These are phyloP conservation scores for Hemitrygon akajei DNA, from an alignment of 2,797 vertebrate species.

Conservation along the genomic window DNA sequence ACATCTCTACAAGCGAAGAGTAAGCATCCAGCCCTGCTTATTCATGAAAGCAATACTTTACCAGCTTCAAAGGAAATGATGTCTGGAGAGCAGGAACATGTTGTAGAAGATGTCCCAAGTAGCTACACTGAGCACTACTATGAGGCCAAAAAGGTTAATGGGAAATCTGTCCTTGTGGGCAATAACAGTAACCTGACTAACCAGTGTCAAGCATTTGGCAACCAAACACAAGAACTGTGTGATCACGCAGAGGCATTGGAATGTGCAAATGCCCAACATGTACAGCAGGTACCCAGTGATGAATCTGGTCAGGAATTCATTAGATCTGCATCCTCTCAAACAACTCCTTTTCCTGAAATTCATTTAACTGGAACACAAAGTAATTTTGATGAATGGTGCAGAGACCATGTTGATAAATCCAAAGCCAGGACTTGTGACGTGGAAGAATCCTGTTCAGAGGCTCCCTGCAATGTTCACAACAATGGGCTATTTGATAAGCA, in stretches of 20 bases:
- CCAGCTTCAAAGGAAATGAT: not conserved
- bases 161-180: constrained; percentile 56
- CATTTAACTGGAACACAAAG: constrained; percentile 48
- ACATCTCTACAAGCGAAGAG: not conserved
- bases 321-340: constrained; percentile 44
- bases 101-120: constrained; percentile 49
- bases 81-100: constrained; percentile 52
- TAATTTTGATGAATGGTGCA: constrained; percentile 53
- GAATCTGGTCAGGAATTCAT: constrained; percentile 42
- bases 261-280: constrained; percentile 52
- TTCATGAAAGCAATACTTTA: not conserved
- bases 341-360: constrained; percentile 45
- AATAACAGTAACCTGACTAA: constrained; percentile 18
- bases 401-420: constrained; percentile 45
- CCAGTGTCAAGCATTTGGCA: constrained; percentile 49
- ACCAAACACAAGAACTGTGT: constrained; percentile 56
- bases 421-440: constrained; percentile 50
- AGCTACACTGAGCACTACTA: constrained; percentile 55
- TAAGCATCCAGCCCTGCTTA: not conserved
- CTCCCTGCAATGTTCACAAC: constrained; percentile 59
- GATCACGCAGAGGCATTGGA: constrained; percentile 45
- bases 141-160: constrained; percentile 66
- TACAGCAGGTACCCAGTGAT: constrained; percentile 49
- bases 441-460: constrained; percentile 57
- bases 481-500: constrained; percentile 59